phyloP scores from a whole-genome alignment of 2,113 vertebrate genomes.

The Leucopsar rothschildi region DNA sequence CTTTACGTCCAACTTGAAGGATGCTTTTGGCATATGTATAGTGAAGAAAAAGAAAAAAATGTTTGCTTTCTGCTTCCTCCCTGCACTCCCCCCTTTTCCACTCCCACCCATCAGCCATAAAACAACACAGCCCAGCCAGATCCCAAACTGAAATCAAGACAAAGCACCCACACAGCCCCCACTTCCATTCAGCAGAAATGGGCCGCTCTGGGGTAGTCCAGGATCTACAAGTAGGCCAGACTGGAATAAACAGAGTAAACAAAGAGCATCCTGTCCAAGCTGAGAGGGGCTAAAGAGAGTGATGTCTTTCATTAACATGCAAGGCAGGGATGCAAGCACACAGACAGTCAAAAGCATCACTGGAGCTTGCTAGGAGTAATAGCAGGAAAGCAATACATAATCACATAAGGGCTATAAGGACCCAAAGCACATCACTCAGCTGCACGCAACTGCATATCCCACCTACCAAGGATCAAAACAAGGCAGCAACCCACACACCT shows the following conservation, averaged over 20 bases:
- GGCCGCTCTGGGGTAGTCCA: not conserved
- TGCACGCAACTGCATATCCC: accelerated
- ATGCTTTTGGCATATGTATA: not conserved
- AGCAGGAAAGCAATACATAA: not conserved
- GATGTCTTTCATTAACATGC: slow-evolving; percentile 84
- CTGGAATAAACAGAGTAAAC: slow-evolving; percentile 74
- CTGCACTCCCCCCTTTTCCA: not conserved
- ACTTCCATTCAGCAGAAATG: slow-evolving; percentile 56
- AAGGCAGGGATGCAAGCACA: slow-evolving; percentile 72
- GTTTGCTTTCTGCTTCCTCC: not conserved
- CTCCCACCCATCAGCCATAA: slow-evolving; percentile 27
- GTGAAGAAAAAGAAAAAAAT: not conserved
- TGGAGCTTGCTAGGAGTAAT: not conserved
- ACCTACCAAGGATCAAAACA: not conserved
- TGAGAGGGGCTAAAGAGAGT: slow-evolving; percentile 73
- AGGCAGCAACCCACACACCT: not conserved
- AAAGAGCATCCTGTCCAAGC: slow-evolving; percentile 81
- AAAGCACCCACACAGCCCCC: slow-evolving; percentile 54
- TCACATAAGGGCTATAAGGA: not conserved
- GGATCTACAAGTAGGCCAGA: slow-evolving; percentile 67
- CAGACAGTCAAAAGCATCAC: slow-evolving; percentile 74
- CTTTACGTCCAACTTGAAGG: not conserved
- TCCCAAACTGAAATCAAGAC: slow-evolving; percentile 41
- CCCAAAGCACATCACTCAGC: not conserved
- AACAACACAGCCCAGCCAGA: slow-evolving; percentile 31